Evolutionary conservation across 2,797 vertebrate genomes (phyloP).

Genomic region (Bovichtus variegatus): DNA sequence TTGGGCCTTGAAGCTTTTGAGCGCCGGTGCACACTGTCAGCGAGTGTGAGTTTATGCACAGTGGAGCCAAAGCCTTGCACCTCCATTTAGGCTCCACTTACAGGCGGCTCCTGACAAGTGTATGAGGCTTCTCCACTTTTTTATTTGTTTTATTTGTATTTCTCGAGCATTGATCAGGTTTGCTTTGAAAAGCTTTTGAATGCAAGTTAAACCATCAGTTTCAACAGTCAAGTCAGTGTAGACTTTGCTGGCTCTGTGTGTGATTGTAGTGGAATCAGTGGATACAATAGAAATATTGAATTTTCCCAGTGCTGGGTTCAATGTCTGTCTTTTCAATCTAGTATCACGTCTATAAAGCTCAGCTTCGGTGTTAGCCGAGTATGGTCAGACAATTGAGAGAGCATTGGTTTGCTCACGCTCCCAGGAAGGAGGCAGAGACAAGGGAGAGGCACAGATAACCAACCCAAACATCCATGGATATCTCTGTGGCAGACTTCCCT

Average conservation of each 20-base stretch:
- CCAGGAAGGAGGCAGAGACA: conserved; percentile 58
- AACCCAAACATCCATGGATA: conserved; percentile 73
- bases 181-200: conserved; percentile 49
- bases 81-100: conserved; percentile 57
- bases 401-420: conserved; percentile 66
- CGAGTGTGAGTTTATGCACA: conserved; percentile 40
- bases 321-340: conserved; percentile 69
- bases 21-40: conserved; percentile 58
- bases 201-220: conserved; percentile 56
- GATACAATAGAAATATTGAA: conserved; percentile 61
- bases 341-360: conserved; percentile 65
- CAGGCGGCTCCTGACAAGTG: conserved; percentile 59
- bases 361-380: conserved; percentile 57
- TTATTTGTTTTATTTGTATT: conserved; percentile 52
- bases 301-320: conserved; percentile 57
- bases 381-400: conserved; percentile 72
- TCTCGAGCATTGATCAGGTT: conserved; percentile 44
- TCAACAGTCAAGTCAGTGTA: conserved; percentile 35
- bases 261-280: conserved; percentile 55
- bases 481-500: conserved; percentile 71
- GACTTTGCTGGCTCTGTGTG: conserved; percentile 43
- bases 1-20: conserved; percentile 71
- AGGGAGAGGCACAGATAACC: conserved; percentile 66
- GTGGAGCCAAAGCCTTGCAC: conserved; percentile 33
- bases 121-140: conserved; percentile 43